Conservation (phyloP, 2,888 invertebrate species). For the Drosophila nigricruria region DNA sequence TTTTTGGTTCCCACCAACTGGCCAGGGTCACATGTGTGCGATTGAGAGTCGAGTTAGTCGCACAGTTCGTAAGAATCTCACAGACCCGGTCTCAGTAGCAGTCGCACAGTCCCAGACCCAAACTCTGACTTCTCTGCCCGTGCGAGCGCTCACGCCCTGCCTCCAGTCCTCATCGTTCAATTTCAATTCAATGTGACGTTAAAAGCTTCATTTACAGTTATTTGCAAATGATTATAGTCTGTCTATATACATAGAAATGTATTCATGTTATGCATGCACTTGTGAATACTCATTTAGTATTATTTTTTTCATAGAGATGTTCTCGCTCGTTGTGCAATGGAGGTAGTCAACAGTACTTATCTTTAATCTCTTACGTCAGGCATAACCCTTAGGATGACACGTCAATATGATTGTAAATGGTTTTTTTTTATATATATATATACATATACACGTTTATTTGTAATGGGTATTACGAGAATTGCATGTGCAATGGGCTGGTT, state of each 20-base stretch:
- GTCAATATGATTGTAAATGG: constrained; percentile 6
- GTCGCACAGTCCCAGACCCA: neutral
- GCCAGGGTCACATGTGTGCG: constrained; percentile 61
- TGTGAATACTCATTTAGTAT: constrained; percentile 13
- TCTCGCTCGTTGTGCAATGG: constrained; percentile 38
- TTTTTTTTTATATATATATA: constrained; percentile 8
- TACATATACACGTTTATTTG: constrained; percentile 10
- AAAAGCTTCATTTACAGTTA: constrained; percentile 68
- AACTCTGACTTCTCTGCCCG: neutral
- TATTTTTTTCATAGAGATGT: constrained; percentile 21
- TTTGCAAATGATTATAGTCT: constrained; percentile 61
- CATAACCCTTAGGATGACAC: constrained; percentile 45
- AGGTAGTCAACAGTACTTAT: constrained; percentile 26
- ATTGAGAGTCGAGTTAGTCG: constrained; percentile 10
- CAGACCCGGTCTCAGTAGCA: constrained; percentile 8
- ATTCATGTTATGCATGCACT: constrained; percentile 30
- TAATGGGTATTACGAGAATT: constrained; percentile 35
- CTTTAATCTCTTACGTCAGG: constrained; percentile 45
- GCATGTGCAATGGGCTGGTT: constrained; percentile 37
- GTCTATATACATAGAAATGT: constrained; percentile 25
- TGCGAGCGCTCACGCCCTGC: neutral
- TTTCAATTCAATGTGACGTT: constrained; percentile 57
- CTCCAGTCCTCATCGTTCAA: constrained; percentile 24
- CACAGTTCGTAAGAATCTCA: constrained; percentile 43
- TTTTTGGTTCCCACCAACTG: constrained; percentile 56